Evolutionary conservation across 2,113 vertebrate species (phyloP), one percentile per base, ranked within the genome.

Genomic region (Myrmecophaga tridactyla): DNA sequence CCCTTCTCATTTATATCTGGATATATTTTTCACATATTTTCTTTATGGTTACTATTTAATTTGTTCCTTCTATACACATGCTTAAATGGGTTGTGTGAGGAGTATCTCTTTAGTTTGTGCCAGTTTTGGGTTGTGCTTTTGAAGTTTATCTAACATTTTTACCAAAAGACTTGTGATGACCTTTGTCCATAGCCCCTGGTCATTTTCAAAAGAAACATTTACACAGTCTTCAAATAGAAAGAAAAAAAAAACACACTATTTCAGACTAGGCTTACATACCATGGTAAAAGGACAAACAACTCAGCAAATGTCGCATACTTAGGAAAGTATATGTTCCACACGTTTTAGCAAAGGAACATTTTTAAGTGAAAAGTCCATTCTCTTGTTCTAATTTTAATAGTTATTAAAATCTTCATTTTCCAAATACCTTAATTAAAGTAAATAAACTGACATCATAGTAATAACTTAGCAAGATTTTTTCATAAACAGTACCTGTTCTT

Each of bases 141-240:
- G 6, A 94, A 94, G 67, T 88, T 56, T 69, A 46, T 39, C 56
- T 63, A 78, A 51, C 62, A 89, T 76, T 95, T 95, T 88, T 60
- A 86, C 56, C n/a, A n/a, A n/a, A n/a, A n/a, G n/a, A n/a, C n/a
- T n/a, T 58, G 0, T 48, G 65, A 69, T 36, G 27, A 0, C 48
- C 25, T 13, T 95, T 67, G 51, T 58, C 39, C 36, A 56, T 11
- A 90, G 69, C 3, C 20, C 51, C 29, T 78, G 73, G 72, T 86
- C 83, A 88, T 60, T 93, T 69, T 89, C 46, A 84, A 72, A 81
- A 85, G 43, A n/a, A n/a, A 60, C 29, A 53, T 87, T 92, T 69
- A 90, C 63, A 75, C 77, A 25, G 48, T 82, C 51, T 94, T 92
- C 48, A 51, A 84, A 89, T 18, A 75, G 20, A 76, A 89, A 88